A percentile compares a stretch with the other conserved stretches of the same genome.
Evolutionary conservation across 2,113 vertebrate species (phyloP).

Genomic region (Platichthys stellatus): DNA sequence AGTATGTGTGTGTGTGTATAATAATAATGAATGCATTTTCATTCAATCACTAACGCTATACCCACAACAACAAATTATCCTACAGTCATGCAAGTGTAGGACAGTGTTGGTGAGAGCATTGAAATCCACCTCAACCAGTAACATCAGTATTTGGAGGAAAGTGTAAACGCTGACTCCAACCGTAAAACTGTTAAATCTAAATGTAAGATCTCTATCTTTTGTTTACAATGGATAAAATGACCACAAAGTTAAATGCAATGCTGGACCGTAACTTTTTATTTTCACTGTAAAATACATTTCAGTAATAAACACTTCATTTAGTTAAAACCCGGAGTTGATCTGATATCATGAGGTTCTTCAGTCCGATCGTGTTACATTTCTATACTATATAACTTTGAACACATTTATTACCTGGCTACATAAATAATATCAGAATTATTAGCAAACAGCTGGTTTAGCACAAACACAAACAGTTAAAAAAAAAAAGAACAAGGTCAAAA

Average conservation of each 20-base stretch:
- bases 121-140: no score
- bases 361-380: conserved; percentile 1
- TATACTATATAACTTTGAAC: background rate
- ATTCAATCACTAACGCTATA: no score
- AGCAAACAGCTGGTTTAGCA: background rate
- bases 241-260: background rate
- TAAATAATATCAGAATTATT: conserved; percentile 16
- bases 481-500: background rate
- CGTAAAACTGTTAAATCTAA: no score
- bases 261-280: background rate
- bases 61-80: no score
- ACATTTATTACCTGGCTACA: conserved; percentile 17
- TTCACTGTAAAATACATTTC: background rate
- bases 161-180: no score
- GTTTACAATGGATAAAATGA: background rate
- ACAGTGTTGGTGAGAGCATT: no score
- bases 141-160: no score
- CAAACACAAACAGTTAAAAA: conserved; percentile 1
- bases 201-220: background rate
- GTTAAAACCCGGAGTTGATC: background rate
- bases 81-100: no score
- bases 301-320: no score
- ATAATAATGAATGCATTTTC: no score
- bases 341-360: background rate
- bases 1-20: no score